These are phyloP conservation scores for Agrotis clavis DNA, from an alignment of 2,888 invertebrate genomes.

Conservation along the genomic window DNA sequence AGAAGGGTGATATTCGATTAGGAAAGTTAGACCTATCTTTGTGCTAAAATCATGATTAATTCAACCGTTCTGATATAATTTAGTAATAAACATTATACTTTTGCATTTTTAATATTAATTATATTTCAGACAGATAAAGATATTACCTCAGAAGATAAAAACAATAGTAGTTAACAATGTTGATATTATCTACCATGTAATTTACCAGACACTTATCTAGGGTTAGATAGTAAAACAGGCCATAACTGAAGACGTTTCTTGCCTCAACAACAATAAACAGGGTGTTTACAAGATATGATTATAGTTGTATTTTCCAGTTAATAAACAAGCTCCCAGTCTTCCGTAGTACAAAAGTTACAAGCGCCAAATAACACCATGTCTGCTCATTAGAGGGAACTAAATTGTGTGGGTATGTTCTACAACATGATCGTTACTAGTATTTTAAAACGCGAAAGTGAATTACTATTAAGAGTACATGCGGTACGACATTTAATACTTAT, in stretches of 20 bases:
- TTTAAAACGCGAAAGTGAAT: too few species aligned
- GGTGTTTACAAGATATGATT: slow-evolving; percentile 1
- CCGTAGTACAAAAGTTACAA: slow-evolving; percentile 1
- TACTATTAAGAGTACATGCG: too few species aligned
- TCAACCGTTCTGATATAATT: too few species aligned
- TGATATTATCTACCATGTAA: neutral
- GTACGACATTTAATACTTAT: too few species aligned
- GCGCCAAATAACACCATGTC: slow-evolving; percentile 15
- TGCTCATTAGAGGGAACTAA: slow-evolving; percentile 14
- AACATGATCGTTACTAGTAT: neutral
- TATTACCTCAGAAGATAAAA: neutral
- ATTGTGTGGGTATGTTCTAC: neutral
- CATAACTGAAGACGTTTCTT: neutral
- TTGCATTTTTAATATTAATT: too few species aligned
- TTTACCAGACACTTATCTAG: neutral
- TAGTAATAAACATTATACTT: too few species aligned
- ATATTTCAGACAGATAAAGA: neutral
- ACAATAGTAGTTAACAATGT: neutral
- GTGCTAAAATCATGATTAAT: too few species aligned
- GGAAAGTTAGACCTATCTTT: too few species aligned
- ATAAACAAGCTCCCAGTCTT: neutral
- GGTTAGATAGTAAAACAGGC: neutral
- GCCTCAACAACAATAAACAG: neutral
- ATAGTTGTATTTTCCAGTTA: slow-evolving; percentile 2
- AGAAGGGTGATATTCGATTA: too few species aligned